phyloP scores from a whole-genome alignment of 1,140 invertebrate species.

The Habropoda laboriosa region DNA sequence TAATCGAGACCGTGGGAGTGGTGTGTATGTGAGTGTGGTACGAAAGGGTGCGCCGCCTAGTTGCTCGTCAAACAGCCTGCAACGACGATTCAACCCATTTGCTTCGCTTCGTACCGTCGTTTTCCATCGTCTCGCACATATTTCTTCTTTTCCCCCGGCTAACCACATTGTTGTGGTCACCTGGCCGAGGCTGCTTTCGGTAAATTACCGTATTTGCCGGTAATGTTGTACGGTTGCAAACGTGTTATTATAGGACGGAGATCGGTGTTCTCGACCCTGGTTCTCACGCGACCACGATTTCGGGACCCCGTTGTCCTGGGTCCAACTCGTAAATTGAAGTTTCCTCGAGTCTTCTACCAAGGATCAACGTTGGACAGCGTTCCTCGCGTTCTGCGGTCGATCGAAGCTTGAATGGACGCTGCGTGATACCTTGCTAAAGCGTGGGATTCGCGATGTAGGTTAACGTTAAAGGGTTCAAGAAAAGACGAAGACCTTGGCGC shows the following conservation, averaged over 20 bases:
- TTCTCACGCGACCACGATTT: constrained; percentile 46
- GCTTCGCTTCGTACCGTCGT: too few relatives aligned
- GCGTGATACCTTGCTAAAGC: too few relatives aligned
- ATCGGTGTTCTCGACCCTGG: constrained; percentile 31
- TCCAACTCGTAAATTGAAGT: background rate
- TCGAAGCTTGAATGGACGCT: too few relatives aligned
- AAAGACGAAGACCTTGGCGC: too few relatives aligned
- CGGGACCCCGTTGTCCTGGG: background rate
- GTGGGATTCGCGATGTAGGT: too few relatives aligned
- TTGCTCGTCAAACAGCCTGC: constrained; percentile 17
- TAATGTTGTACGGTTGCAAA: constrained; percentile 51
- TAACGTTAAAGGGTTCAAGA: too few relatives aligned
- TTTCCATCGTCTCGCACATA: constrained; percentile 41
- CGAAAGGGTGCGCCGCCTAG: constrained; percentile 41
- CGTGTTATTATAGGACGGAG: constrained; percentile 48
- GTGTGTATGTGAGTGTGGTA: background rate
- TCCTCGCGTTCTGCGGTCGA: too few relatives aligned
- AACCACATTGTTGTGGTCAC: constrained; percentile 62
- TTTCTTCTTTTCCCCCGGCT: constrained; percentile 53
- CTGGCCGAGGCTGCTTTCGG: constrained; percentile 54
- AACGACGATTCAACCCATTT: constrained; percentile 33
- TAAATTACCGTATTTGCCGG: constrained; percentile 65
- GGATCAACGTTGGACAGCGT: too few relatives aligned
- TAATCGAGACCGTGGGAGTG: constrained; percentile 34
- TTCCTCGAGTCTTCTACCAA: too few relatives aligned